Base-by-base conservation (phyloP, 2,888 invertebrate genomes). In the Caenorhabditis sp. region DNA sequence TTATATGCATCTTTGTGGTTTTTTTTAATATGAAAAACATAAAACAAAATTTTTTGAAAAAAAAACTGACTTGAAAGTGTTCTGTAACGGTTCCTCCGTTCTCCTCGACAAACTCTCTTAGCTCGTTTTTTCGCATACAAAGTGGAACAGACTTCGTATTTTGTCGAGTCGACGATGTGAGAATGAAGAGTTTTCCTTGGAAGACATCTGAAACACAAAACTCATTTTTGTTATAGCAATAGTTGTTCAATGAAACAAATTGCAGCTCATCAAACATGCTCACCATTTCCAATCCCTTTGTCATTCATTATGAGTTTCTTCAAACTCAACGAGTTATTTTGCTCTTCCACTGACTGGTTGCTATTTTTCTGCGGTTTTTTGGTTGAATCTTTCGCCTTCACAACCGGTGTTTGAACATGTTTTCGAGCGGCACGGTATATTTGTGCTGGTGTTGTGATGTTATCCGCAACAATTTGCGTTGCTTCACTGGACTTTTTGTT, bases 101-200 rank as follows among this genome's bases (percentile, higher is more conserved):
- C 26, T 80, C 64, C 23, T 67, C 64, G 38, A 87, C 84, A 64
- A 77, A 76, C 21, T 77, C 72, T 27, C 74, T 72, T 53, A 84
- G 72, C 36, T 85, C 80, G 23, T 83, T 82, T 71, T 87, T 87
- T 61, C 77, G 81, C 79, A 87, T 84, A 27, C 63, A 61, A 0
- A 76, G 25, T 3, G 54, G 26, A 20, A 58, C 38, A 8, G 17
- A 20, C 8, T 20, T 25, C 2, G 23, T 12, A 7, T 38, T 50
- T 23, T 57, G 54, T 12, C 87, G 78, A 59, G 77, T 86, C 1
- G 87, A 87, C 0, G 86, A 85, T 5, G 87, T 87, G 38, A 87
- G 69, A 21, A 87, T 82, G 70, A 87, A 87, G 7, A 75, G 60
- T 64, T 78, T 74, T 17, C 76, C 79, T 2, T 54, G 67, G 68